These are phyloP conservation scores for Philypnodon macrostomus DNA, from an alignment of 2,797 vertebrate genomes.

Conservation along the genomic window DNA sequence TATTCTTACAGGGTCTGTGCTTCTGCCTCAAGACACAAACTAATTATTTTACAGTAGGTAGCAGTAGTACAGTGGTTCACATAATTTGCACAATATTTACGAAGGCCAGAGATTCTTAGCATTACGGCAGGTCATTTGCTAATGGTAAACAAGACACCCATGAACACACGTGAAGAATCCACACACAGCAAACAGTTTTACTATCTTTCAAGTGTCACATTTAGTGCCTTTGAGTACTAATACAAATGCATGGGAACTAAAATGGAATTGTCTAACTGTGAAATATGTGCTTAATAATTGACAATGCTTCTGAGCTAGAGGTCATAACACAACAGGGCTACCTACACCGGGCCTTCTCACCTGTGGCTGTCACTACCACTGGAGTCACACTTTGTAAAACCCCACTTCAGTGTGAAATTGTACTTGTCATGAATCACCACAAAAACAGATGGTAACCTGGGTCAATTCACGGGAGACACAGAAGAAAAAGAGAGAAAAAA, in stretches of 20 bases:
- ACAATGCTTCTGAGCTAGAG: slow-evolving; percentile 20
- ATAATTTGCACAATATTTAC: too few relatives aligned
- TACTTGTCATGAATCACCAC: slow-evolving; percentile 47
- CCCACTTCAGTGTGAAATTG: slow-evolving; percentile 50
- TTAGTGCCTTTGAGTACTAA: too few relatives aligned
- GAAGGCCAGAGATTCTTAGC: too few relatives aligned
- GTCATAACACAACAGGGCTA: slow-evolving; percentile 11
- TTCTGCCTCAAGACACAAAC: too few relatives aligned
- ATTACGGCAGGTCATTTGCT: too few relatives aligned
- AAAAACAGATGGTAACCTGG: slow-evolving; percentile 29
- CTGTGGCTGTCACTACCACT: slow-evolving; percentile 55
- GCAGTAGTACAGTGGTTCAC: too few relatives aligned
- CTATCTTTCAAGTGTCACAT: too few relatives aligned
- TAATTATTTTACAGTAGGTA: too few relatives aligned
- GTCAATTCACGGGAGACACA: slow-evolving; percentile 13
- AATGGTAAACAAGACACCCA: too few relatives aligned
- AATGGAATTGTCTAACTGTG: not conserved
- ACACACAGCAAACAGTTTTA: not conserved
- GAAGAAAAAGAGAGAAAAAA: not conserved
- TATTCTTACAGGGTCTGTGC: too few relatives aligned
- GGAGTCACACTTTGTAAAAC: slow-evolving; percentile 40
- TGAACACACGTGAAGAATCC: too few relatives aligned
- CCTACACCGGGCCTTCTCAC: slow-evolving; percentile 34
- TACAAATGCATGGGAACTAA: too few relatives aligned
- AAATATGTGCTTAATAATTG: slow-evolving; percentile 15